Base-by-base conservation (phyloP, 2,888 invertebrate species). In the Meandrusa payeni region DNA sequence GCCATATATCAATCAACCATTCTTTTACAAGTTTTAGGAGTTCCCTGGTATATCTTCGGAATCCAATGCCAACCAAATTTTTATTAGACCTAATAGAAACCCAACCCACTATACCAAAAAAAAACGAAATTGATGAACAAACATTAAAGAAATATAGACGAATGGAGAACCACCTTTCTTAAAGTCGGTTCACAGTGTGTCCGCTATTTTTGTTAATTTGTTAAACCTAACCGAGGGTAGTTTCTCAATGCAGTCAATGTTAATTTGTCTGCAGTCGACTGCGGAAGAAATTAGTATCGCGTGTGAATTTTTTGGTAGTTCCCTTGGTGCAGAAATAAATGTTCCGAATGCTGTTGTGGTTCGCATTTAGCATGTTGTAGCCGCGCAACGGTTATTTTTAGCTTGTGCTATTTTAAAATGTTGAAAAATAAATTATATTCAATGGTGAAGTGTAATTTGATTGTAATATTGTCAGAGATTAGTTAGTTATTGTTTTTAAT, bases 191-290 rank as follows among this genome's bases (percentile, higher is more conserved):
- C n/a, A n/a, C n/a, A n/a, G n/a, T n/a, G n/a, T n/a, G n/a, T n/a
- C n/a, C n/a, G n/a, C n/a, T n/a, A n/a, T n/a, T n/a, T n/a, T n/a
- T n/a, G n/a, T n/a, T n/a, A n/a, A n/a, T n/a, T n/a, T n/a, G n/a
- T n/a, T n/a, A n/a, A n/a, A n/a, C n/a, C n/a, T n/a, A 15, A 3
- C 4, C 4, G 15, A 15, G 15, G 2, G 7, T 34, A 9, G 9
- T 34, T 15, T 13, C 34, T 41, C 15, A 36, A 34, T 42, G 37
- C 28, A 37, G 45, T 37, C 36, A 32, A 44, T 42, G 46, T 37
- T 46, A 38, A 38, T 38, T 38, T 38, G 38, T 27, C 38, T 38
- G 43, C 42, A 42, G 36, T 24, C 19, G 28, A 19, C 23, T 24
- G 42, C 42, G 31, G 26, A 31, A 11, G 31, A 23, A 37, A 24